Conservation (phyloP, 2,888 invertebrate genomes). For the Macropis europaea region DNA sequence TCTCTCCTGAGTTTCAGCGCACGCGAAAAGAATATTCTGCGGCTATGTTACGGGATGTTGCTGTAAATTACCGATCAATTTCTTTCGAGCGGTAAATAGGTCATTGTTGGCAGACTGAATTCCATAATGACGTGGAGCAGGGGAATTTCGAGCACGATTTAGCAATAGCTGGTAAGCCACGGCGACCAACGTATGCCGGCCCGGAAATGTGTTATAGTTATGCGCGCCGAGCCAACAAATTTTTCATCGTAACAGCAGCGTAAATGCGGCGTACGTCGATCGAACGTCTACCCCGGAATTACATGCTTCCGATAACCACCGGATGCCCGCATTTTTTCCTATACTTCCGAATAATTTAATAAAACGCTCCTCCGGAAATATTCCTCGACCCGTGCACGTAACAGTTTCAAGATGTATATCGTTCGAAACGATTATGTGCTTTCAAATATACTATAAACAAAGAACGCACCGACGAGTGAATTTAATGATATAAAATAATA, state of each 20-base stretch:
- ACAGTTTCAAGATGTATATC: too few relatives aligned
- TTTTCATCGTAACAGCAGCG: conserved; percentile 37
- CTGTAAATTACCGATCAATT: conserved; percentile 1
- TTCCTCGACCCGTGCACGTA: too few relatives aligned
- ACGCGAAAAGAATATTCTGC: too few relatives aligned
- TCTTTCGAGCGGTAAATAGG: conserved; percentile 32
- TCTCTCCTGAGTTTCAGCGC: too few relatives aligned
- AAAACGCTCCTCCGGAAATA: neutral
- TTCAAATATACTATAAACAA: too few relatives aligned
- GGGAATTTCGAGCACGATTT: conserved; percentile 56
- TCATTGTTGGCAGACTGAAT: conserved; percentile 32
- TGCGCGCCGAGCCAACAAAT: conserved; percentile 41
- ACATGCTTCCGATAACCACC: conserved; percentile 14
- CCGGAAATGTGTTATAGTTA: conserved; percentile 30
- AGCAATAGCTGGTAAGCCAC: conserved; percentile 55
- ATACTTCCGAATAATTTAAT: neutral
- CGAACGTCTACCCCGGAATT: conserved; percentile 17
- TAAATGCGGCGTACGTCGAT: conserved; percentile 14
- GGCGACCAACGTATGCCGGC: conserved; percentile 21
- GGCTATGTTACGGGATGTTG: too few relatives aligned
- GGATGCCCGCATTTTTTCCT: neutral
- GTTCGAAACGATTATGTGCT: too few relatives aligned
- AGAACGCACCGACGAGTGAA: too few relatives aligned
- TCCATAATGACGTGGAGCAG: conserved; percentile 34
- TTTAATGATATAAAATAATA: too few relatives aligned